A percentile compares a stretch with the other conserved stretches of the same genome.
phyloP scores from a whole-genome alignment of 2,797 vertebrate genomes.

The Chiloscyllium punctatum region DNA sequence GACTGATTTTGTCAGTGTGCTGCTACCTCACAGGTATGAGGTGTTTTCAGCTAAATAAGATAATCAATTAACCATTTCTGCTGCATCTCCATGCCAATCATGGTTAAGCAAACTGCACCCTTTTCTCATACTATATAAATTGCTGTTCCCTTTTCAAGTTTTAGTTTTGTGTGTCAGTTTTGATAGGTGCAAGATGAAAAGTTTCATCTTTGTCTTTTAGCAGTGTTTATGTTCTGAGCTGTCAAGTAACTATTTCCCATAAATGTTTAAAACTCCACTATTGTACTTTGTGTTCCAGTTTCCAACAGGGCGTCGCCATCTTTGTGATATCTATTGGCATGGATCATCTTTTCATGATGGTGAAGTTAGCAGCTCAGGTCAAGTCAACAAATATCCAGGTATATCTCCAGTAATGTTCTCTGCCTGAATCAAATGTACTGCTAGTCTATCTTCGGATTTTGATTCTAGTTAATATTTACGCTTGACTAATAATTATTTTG shows the following conservation, averaged over 20 bases:
- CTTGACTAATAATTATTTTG: not conserved
- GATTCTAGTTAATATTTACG: not conserved
- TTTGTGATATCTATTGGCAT: slow-evolving; percentile 97
- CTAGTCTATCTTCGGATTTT: not conserved
- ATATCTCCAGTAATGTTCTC: slow-evolving; percentile 40
- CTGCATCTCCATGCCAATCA: too few species aligned
- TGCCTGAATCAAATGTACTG: not conserved
- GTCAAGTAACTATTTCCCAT: slow-evolving; percentile 37
- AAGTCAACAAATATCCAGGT: slow-evolving; percentile 99
- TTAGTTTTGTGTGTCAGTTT: too few species aligned
- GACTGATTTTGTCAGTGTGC: too few species aligned
- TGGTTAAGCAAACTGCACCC: too few species aligned
- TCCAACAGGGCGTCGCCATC: slow-evolving; percentile 75
- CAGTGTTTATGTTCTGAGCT: not conserved
- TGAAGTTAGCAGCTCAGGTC: slow-evolving; percentile 79
- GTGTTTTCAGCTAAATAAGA: too few species aligned
- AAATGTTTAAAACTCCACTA: slow-evolving; percentile 31
- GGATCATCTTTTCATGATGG: slow-evolving; percentile 91
- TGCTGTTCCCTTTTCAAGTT: too few species aligned
- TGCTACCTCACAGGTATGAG: too few species aligned
- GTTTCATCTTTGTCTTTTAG: too few species aligned
- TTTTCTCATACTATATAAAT: too few species aligned
- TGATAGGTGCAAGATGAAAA: not conserved
- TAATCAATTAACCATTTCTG: too few species aligned
- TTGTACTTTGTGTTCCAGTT: slow-evolving; percentile 58